Evolutionary conservation across 2,888 invertebrate genomes (phyloP), one percentile per base, ranked within the genome.

Genomic region (Coenonympha arcania): DNA sequence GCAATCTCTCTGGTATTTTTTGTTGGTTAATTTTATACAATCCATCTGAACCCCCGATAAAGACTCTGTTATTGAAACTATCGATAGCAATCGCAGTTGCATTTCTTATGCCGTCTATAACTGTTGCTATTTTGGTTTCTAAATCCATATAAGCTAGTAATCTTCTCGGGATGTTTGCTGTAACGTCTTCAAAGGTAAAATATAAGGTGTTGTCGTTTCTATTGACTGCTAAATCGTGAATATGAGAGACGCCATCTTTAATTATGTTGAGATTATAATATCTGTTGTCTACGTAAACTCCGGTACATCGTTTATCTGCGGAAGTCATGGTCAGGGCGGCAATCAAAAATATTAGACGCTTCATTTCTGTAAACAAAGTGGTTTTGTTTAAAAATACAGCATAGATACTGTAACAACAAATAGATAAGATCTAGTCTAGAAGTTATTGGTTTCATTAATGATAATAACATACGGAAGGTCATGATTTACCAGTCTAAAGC

Each of bases 21-120:
- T 62, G 68, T 3, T 68, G 66, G 34, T 80, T 76, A 9, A 83
- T 56, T 33, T 70, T 73, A 52, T 65, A 85, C 0, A 85, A 56
- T 0, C 85, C 85, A 26, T 84, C 74, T 0, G 72, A 59, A 0
- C 79, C 77, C 0, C 84, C 84, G 0, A 83, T 70, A 48, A 78
- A 85, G 0, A 84, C 61, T 56, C 69, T 71, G 26, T 79, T 78
- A 3, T 68, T 61, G 2, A 52, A 62, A 5, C 74, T 73, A 44
- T 85, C 85, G 1, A 84, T 63, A 0, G 83, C 68, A 1, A 85
- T 56, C 0, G 75, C 73, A 4, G 78, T 72, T 0, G 83, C 82
- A n/a, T 85, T 84, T 59, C 71, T 62, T 1, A 85, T 64, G 0
- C 79, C 79, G 0, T 75, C 68, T 1, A 84, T 69, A 0, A 76